Evolutionary conservation across 2,888 invertebrate genomes (phyloP).

Genomic region (Spatulosminthurus flaviceps): DNA sequence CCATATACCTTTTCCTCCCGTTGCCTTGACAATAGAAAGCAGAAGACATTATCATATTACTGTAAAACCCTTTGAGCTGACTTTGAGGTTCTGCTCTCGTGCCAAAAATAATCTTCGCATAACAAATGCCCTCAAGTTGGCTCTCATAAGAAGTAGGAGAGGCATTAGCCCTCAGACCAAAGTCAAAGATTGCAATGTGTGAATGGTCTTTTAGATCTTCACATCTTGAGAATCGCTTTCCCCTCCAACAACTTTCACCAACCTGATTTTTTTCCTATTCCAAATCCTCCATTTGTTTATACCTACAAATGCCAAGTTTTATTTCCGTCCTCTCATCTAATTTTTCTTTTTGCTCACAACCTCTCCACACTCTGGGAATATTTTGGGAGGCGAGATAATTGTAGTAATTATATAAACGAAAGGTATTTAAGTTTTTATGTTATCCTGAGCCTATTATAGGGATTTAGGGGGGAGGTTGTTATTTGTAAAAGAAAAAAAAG

Average conservation of each 20-base stretch:
- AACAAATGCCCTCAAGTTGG: constrained; percentile 16
- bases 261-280: constrained; percentile 12
- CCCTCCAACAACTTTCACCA: too few species aligned
- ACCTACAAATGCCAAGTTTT: background rate
- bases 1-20: background rate
- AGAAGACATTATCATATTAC: constrained; percentile 34
- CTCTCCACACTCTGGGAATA: too few species aligned
- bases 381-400: too few species aligned
- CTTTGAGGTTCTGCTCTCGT: constrained; percentile 21
- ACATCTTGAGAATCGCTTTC: background rate
- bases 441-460: too few species aligned
- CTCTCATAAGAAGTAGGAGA: background rate
- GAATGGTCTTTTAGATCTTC: constrained; percentile 8
- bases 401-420: constrained; percentile 19
- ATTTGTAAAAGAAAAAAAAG: too few species aligned
- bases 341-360: background rate
- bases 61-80: background rate
- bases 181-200: background rate
- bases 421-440: background rate
- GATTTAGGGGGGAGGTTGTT: too few species aligned
- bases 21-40: constrained; percentile 23
- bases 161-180: background rate
- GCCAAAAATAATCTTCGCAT: constrained; percentile 18
- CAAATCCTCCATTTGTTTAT: background rate
- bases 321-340: background rate